phyloP scores from a whole-genome alignment of 1,140 invertebrate genomes.

The Tetramorium alpestre region DNA sequence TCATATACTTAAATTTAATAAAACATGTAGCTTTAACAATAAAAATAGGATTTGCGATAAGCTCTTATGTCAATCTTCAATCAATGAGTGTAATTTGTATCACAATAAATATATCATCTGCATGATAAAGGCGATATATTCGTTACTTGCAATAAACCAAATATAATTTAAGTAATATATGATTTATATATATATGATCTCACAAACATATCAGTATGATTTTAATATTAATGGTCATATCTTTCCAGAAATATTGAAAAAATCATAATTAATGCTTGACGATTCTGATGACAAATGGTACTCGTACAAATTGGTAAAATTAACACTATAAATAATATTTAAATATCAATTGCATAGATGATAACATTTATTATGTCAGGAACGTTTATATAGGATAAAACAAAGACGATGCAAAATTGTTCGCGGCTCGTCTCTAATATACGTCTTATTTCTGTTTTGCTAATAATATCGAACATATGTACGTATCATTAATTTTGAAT shows the following conservation, averaged over 20 bases:
- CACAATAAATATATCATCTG: slow-evolving; percentile 61
- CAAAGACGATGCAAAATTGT: slow-evolving; percentile 47
- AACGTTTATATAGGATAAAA: slow-evolving; percentile 65
- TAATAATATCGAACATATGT: neutral
- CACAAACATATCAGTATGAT: neutral
- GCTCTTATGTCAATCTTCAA: slow-evolving; percentile 25
- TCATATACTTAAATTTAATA: slow-evolving; percentile 54
- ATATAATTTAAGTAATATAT: slow-evolving; percentile 29
- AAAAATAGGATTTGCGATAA: slow-evolving; percentile 49
- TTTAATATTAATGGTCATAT: slow-evolving; percentile 2
- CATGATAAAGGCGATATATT: slow-evolving; percentile 53
- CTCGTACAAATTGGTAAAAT: slow-evolving; percentile 52
- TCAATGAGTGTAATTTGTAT: slow-evolving; percentile 51
- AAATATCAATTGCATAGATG: slow-evolving; percentile 52
- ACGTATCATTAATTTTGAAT: slow-evolving; percentile 57
- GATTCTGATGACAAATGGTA: slow-evolving; percentile 58
- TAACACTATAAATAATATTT: slow-evolving; percentile 9
- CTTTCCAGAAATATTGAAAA: slow-evolving; percentile 16
- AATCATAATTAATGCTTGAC: slow-evolving; percentile 22
- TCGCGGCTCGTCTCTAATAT: slow-evolving; percentile 13
- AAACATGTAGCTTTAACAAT: slow-evolving; percentile 55
- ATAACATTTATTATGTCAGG: slow-evolving; percentile 52
- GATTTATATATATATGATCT: neutral
- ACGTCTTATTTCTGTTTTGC: slow-evolving; percentile 14
- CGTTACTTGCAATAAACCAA: slow-evolving; percentile 37